Evolutionary conservation across 2,113 vertebrate species (phyloP).

Genomic region (Ailurus styani): DNA sequence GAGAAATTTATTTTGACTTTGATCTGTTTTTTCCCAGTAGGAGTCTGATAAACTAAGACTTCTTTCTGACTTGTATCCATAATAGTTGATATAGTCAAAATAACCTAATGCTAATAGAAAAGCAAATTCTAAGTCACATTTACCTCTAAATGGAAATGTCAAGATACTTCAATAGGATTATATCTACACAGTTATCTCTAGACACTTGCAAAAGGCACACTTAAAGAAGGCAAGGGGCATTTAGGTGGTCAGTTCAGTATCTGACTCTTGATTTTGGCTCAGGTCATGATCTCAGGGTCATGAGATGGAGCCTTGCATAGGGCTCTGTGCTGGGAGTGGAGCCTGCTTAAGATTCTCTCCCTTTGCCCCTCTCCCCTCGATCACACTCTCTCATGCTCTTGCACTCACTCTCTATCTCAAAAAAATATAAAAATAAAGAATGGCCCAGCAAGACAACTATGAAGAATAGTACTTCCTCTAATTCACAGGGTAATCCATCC

Average conservation of each 20-base stretch:
- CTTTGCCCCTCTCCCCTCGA: background rate
- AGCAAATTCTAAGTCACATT: background rate
- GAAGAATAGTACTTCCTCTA: background rate
- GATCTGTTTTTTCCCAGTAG: background rate
- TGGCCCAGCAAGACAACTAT: background rate
- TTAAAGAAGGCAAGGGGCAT: background rate
- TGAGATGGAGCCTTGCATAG: background rate
- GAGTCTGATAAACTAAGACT: conserved; percentile 22
- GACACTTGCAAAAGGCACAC: background rate
- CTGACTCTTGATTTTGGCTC: background rate
- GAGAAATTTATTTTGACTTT: conserved; percentile 41
- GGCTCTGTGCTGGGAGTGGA: background rate
- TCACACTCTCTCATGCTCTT: background rate
- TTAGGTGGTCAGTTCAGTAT: background rate
- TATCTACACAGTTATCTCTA: background rate
- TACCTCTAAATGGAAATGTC: background rate
- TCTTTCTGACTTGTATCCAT: background rate
- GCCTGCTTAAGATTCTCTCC: background rate
- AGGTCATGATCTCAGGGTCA: background rate
- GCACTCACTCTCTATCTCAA: background rate
- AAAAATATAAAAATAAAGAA: background rate
- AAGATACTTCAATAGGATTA: background rate
- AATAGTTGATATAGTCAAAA: background rate
- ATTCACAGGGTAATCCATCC: background rate
- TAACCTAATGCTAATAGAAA: conserved; percentile 29